Conservation (phyloP, 2,888 invertebrate species). For the Cancer borealis region DNA sequence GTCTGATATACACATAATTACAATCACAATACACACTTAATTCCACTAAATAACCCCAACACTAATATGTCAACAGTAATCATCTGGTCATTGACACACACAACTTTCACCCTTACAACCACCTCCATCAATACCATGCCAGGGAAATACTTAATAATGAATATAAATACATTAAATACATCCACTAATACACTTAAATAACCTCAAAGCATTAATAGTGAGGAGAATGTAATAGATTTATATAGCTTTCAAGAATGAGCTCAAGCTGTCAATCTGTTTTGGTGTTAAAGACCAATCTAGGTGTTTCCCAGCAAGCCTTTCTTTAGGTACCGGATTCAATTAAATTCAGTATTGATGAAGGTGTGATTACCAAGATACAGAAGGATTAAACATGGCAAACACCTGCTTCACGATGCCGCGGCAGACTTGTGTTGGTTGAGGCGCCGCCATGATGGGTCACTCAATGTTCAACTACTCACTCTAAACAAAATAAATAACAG, state of each 20-base stretch:
- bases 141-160: background rate
- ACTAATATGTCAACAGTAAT: background rate
- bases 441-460: slow-evolving; percentile 68
- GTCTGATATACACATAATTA: background rate
- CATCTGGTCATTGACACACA: slow-evolving; percentile 21
- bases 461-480: slow-evolving; percentile 25
- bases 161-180: background rate
- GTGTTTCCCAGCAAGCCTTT: background rate
- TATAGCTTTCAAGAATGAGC: background rate
- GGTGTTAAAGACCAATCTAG: background rate
- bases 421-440: slow-evolving; percentile 57
- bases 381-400: background rate
- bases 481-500: background rate
- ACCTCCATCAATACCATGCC: background rate
- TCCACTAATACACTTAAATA: background rate
- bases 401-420: slow-evolving; percentile 73
- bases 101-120: background rate
- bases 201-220: background rate
- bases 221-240: background rate
- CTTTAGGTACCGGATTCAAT: background rate
- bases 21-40: background rate
- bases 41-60: background rate
- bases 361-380: background rate
- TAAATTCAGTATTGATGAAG: background rate
- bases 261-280: slow-evolving; percentile 25